phyloP scores from a whole-genome alignment of 2,113 vertebrate species.

The Hystrix brachyura region DNA sequence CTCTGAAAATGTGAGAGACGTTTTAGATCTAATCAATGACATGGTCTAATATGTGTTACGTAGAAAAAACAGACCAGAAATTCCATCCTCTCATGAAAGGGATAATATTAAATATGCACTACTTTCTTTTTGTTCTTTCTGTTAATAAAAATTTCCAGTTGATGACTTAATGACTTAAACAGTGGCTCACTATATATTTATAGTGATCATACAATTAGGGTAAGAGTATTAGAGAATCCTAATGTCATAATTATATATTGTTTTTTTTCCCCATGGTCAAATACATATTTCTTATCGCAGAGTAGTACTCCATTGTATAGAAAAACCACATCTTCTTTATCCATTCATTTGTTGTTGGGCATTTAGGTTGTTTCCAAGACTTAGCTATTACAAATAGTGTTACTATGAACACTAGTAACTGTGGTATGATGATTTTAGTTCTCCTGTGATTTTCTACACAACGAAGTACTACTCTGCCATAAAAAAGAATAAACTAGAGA shows the following conservation, averaged over 20 bases:
- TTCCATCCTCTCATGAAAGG: neutral
- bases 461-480: no score
- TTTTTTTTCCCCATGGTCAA: neutral
- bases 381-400: no score
- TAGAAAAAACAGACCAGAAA: neutral
- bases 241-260: neutral
- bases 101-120: neutral
- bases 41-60: neutral
- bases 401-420: no score
- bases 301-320: no score
- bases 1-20: neutral
- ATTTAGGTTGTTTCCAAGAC: no score
- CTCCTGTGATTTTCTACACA: no score
- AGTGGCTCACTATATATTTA: neutral
- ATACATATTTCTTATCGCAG: neutral
- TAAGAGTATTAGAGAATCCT: neutral
- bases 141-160: neutral
- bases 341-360: no score
- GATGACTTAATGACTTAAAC: neutral
- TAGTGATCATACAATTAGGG: neutral
- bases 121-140: neutral
- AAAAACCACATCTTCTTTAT: no score
- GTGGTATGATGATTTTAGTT: no score
- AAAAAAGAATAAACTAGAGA: no score
- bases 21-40: neutral